Evolutionary conservation across 2,113 vertebrate species (phyloP).

Genomic region (Cyprinus carpio): DNA sequence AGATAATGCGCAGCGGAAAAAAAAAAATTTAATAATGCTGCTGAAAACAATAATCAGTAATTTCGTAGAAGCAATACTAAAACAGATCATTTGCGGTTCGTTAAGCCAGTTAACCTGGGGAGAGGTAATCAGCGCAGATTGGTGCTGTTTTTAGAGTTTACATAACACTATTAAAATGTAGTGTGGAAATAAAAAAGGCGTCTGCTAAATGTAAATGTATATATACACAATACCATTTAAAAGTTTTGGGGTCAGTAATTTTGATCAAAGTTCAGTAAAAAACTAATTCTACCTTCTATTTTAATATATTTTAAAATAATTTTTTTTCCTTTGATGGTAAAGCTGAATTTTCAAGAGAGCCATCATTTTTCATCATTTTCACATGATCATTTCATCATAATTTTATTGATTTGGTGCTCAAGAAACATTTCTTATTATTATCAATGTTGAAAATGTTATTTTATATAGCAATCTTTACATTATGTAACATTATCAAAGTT

Average conservation of each 20-base stretch:
- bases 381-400: too few relatives aligned
- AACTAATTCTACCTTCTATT: too few relatives aligned
- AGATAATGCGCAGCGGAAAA: too few relatives aligned
- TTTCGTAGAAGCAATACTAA: not conserved
- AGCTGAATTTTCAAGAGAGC: not conserved
- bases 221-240: not conserved
- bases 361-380: not conserved
- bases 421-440: not conserved
- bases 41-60: constrained; percentile 32
- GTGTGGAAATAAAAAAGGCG: not conserved
- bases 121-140: not conserved
- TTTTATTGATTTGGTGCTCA: not conserved
- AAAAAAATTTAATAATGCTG: too few relatives aligned
- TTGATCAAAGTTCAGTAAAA: not conserved
- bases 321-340: not conserved
- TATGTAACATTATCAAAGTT: not conserved
- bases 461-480: too few relatives aligned
- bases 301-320: not conserved
- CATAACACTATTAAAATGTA: not conserved
- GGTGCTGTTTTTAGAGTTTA: not conserved
- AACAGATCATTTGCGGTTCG: constrained; percentile 7
- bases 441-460: too few relatives aligned
- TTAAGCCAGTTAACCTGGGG: constrained; percentile 39
- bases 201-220: not conserved
- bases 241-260: not conserved